Percentiles rank a stretch among this genome's conserved stretches.
Conservation (phyloP, 2,797 vertebrate genomes). For the Synaphobranchus kaupii region DNA sequence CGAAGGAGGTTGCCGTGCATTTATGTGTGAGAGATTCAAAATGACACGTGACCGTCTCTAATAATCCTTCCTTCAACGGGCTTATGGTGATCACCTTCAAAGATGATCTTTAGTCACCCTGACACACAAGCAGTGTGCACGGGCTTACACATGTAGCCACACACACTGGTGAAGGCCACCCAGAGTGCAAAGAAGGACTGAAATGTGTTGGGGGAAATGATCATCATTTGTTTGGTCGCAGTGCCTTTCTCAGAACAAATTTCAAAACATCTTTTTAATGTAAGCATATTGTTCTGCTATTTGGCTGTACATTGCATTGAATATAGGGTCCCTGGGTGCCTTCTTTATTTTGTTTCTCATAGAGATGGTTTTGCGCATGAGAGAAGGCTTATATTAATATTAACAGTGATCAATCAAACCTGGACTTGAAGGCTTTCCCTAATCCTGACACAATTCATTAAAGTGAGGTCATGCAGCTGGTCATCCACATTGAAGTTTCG, state of each 20-base stretch:
- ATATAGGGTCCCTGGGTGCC: neutral
- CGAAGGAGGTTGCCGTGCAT: neutral
- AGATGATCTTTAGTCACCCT: neutral
- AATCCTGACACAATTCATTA: slow-evolving; percentile 21
- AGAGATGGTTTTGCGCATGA: neutral
- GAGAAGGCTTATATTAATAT: slow-evolving; percentile 19
- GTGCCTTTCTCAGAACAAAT: neutral
- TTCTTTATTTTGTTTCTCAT: neutral
- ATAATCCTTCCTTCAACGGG: neutral
- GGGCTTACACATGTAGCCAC: too few relatives aligned
- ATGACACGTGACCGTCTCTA: neutral
- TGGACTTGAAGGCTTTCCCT: slow-evolving; percentile 8
- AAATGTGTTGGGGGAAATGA: neutral
- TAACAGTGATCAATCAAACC: slow-evolving; percentile 16
- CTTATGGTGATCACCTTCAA: slow-evolving; percentile 13
- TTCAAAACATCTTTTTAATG: neutral
- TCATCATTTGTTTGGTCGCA: neutral
- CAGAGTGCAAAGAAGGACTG: neutral
- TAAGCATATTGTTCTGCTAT: slow-evolving; percentile 5
- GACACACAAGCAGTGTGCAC: neutral
- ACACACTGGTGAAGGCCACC: neutral
- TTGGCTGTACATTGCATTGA: neutral
- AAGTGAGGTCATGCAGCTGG: slow-evolving; percentile 11
- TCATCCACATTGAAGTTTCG: neutral
- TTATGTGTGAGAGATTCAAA: neutral